Conservation (phyloP, 2,888 invertebrate species). For the Epirrhoe tristata region DNA sequence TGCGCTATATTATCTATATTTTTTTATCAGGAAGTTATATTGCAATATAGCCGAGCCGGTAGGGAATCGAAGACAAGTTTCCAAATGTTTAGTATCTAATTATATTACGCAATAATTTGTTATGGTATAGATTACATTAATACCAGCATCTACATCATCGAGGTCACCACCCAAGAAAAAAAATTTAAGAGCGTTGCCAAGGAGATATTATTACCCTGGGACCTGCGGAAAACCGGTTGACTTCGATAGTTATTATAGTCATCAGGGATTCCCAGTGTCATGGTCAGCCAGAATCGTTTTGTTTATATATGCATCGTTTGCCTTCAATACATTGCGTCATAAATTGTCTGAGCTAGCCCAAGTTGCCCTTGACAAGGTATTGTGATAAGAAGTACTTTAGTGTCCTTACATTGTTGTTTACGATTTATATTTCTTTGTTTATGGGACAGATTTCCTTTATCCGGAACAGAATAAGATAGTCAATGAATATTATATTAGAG, state of each 20-base stretch:
- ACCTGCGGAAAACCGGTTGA: conserved; percentile 17
- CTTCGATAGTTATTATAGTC: conserved; percentile 13
- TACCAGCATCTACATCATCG: no score
- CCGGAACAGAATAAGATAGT: no score
- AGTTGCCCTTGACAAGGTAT: conserved; percentile 5
- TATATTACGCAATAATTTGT: no score
- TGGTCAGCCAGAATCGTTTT: conserved; percentile 6
- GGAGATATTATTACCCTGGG: neutral
- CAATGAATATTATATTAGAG: no score
- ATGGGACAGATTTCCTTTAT: no score
- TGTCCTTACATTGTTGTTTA: conserved; percentile 1
- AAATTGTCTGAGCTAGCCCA: neutral
- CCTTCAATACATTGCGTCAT: conserved; percentile 34
- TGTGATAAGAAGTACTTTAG: neutral
- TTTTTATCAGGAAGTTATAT: no score
- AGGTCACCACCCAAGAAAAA: no score
- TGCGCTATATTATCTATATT: no score
- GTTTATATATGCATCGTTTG: conserved; percentile 23
- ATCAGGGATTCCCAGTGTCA: conserved; percentile 30
- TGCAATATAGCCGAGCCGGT: no score
- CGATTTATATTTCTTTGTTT: conserved; percentile 6
- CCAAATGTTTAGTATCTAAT: no score
- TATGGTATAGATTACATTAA: no score
- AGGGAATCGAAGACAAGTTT: no score
- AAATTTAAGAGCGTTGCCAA: neutral